Percentiles rank a stretch among this genome's conserved stretches.
phyloP scores from a whole-genome alignment of 1,140 invertebrate genomes.

The Phenacoccus solenopsis region DNA sequence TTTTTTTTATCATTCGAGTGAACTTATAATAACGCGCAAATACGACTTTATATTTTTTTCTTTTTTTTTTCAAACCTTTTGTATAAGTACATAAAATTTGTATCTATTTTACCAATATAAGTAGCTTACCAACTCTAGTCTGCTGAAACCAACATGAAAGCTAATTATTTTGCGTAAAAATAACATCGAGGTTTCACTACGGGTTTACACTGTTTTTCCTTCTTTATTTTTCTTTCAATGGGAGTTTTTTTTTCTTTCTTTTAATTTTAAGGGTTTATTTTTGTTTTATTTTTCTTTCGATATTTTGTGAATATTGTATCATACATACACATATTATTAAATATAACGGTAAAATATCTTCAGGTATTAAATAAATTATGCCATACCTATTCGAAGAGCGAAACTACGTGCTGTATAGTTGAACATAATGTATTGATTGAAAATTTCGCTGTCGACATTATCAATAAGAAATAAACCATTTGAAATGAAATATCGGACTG shows the following conservation, averaged over 20 bases:
- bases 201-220: neutral
- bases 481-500: too few relatives aligned
- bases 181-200: too few relatives aligned
- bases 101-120: slow-evolving; percentile 9
- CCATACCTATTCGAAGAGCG: too few relatives aligned
- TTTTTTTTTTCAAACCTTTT: neutral
- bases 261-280: neutral
- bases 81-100: neutral
- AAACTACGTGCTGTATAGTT: too few relatives aligned
- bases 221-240: neutral
- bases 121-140: slow-evolving; percentile 15
- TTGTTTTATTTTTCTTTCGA: too few relatives aligned
- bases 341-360: neutral
- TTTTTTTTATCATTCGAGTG: too few relatives aligned
- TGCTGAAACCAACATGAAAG: neutral
- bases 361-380: too few relatives aligned
- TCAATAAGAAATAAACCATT: neutral
- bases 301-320: too few relatives aligned
- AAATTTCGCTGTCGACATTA: neutral
- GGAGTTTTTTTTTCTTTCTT: neutral
- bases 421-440: neutral
- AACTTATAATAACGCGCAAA: neutral
- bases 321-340: neutral
- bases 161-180: neutral
- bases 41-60: neutral